phyloP scores from a whole-genome alignment of 2,888 invertebrate genomes.

The Parascotia fuliginaria region DNA sequence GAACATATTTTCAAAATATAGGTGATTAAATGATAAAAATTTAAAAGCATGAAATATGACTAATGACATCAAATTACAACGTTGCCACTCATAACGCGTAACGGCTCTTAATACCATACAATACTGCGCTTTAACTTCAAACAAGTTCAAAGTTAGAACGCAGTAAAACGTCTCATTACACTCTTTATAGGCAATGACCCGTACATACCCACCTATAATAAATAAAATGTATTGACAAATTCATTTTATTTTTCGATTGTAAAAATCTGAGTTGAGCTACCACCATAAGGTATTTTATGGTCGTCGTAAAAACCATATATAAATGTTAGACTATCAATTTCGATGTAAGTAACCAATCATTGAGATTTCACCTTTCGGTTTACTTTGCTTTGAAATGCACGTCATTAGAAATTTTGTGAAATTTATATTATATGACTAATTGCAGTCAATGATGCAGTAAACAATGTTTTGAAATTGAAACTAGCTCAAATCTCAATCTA shows the following conservation, averaged over 20 bases:
- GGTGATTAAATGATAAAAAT: no score
- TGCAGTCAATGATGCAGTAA: no score
- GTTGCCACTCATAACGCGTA: no score
- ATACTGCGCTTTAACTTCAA: no score
- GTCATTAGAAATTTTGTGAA: no score
- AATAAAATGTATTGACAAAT: constrained; percentile 36
- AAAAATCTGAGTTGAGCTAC: constrained; percentile 30
- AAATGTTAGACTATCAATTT: constrained; percentile 42
- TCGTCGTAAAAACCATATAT: constrained; percentile 36
- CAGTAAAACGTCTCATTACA: constrained; percentile 19
- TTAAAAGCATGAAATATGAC: no score
- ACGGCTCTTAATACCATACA: no score
- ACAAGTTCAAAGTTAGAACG: constrained; percentile 3
- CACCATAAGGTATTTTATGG: constrained; percentile 31
- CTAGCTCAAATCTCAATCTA: no score
- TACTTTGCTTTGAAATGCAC: constrained; percentile 6
- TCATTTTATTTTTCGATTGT: constrained; percentile 38
- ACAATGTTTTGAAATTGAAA: no score
- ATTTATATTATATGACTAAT: no score
- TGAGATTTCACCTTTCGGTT: constrained; percentile 19
- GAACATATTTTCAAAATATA: no score
- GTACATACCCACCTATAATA: constrained; percentile 19
- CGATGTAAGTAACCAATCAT: constrained; percentile 21
- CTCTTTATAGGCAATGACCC: constrained; percentile 13
- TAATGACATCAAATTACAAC: no score